These are phyloP conservation scores for Colinus virginianus DNA, from an alignment of 2,113 vertebrate genomes.

Conservation along the genomic window DNA sequence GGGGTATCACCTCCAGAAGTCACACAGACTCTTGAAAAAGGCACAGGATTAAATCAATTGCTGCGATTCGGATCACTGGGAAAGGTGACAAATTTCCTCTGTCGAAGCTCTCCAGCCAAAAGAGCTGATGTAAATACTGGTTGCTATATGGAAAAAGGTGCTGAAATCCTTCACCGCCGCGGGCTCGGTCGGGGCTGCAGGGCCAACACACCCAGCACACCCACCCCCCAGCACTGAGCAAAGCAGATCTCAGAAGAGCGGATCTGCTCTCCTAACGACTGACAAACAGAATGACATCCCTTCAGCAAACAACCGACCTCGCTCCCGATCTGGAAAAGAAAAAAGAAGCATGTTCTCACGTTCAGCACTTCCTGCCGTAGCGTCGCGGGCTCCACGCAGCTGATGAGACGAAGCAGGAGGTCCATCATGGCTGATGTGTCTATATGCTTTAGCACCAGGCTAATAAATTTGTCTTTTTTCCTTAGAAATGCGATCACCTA, in stretches of 20 bases:
- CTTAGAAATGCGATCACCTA: constrained; percentile 92
- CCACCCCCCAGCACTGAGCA: too few species aligned
- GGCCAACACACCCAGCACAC: background rate
- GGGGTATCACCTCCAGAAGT: background rate
- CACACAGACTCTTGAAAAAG: fast-evolving
- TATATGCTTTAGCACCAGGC: constrained; percentile 93
- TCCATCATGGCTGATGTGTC: constrained; percentile 98
- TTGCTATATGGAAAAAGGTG: fast-evolving
- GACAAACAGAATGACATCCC: background rate
- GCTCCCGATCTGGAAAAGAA: background rate
- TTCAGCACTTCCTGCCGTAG: constrained; percentile 93
- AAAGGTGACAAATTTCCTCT: background rate
- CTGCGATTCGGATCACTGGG: background rate
- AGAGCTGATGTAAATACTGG: fast-evolving
- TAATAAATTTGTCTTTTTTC: constrained; percentile 90
- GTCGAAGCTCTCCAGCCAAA: background rate
- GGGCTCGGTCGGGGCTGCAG: background rate
- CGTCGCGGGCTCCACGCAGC: constrained; percentile 91
- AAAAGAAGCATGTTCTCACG: constrained; percentile 72
- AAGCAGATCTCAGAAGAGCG: fast-evolving
- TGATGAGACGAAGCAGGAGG: constrained; percentile 92
- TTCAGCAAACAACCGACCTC: fast-evolving
- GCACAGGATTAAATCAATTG: background rate
- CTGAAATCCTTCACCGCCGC: fast-evolving
- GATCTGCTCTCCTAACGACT: fast-evolving